These are phyloP conservation scores for Idaea aversata DNA, from an alignment of 2,888 invertebrate species.

Conservation along the genomic window DNA sequence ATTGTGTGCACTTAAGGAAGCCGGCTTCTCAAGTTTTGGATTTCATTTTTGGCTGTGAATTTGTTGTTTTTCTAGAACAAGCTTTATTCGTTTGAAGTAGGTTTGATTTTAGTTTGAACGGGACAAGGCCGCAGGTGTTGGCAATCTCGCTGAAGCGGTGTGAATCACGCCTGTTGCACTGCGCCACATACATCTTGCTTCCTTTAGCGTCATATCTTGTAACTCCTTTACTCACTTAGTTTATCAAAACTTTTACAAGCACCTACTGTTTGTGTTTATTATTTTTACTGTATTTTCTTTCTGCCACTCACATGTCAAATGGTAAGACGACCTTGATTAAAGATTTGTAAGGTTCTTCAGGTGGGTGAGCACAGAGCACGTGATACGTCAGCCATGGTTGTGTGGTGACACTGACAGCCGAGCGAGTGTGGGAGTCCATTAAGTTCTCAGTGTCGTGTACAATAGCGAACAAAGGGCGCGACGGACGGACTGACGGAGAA, in stretches of 20 bases:
- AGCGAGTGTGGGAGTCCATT: constrained; percentile 64
- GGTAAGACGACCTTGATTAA: background rate
- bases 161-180: constrained; percentile 70
- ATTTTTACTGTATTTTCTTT: no score
- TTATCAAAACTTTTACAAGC: constrained; percentile 1
- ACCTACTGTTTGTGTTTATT: background rate
- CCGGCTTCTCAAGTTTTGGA: constrained; percentile 49
- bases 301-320: background rate
- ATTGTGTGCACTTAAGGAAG: constrained; percentile 38
- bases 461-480: constrained; percentile 57
- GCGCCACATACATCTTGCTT: constrained; percentile 69
- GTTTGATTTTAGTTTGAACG: constrained; percentile 32
- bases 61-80: constrained; percentile 27
- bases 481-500: constrained; percentile 43
- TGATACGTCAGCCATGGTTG: constrained; percentile 8
- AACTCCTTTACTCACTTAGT: constrained; percentile 41
- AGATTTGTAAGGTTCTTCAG: background rate
- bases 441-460: constrained; percentile 69
- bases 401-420: constrained; percentile 25
- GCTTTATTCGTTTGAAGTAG: constrained; percentile 32
- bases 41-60: constrained; percentile 45
- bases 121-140: constrained; percentile 58
- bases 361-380: background rate
- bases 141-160: constrained; percentile 52
- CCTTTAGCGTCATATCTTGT: constrained; percentile 60